phyloP scores from a whole-genome alignment of 35 echinoderm and acorn worm species.

The Ptychodera flava region DNA sequence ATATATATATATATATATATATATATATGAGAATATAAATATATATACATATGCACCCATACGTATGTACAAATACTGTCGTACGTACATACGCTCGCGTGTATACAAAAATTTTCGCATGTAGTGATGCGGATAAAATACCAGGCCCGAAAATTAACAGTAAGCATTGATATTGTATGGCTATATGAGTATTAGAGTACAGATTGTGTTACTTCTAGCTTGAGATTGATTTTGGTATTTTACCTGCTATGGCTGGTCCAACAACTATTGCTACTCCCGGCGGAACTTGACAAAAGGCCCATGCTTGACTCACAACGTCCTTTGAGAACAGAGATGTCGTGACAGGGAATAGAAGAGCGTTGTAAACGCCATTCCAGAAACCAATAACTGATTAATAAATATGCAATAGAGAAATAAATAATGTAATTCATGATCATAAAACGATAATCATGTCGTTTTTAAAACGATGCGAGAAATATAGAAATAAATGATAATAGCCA shows the following conservation, averaged over 20 bases:
- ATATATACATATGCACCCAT: not conserved
- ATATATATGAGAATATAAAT: not conserved
- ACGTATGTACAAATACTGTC: not conserved
- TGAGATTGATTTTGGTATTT: not conserved
- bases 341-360: slow-evolving; percentile 67
- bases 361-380: slow-evolving; percentile 91
- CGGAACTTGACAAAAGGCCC: slow-evolving; percentile 93
- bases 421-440: too few species aligned
- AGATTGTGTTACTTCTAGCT: too few species aligned
- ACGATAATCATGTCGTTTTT: too few species aligned
- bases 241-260: slow-evolving; percentile 88
- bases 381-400: slow-evolving; percentile 68
- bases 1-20: not conserved
- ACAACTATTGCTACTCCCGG: slow-evolving; percentile 87
- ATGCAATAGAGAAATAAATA: too few species aligned
- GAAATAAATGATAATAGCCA: too few species aligned
- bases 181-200: too few species aligned
- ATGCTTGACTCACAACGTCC: slow-evolving; percentile 58
- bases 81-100: too few species aligned
- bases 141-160: too few species aligned
- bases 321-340: slow-evolving; percentile 62
- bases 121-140: too few species aligned
- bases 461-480: too few species aligned
- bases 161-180: too few species aligned
- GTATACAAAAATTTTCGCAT: too few species aligned